Conservation (phyloP, 2,113 vertebrate species). For the Cyprinus carpio region DNA sequence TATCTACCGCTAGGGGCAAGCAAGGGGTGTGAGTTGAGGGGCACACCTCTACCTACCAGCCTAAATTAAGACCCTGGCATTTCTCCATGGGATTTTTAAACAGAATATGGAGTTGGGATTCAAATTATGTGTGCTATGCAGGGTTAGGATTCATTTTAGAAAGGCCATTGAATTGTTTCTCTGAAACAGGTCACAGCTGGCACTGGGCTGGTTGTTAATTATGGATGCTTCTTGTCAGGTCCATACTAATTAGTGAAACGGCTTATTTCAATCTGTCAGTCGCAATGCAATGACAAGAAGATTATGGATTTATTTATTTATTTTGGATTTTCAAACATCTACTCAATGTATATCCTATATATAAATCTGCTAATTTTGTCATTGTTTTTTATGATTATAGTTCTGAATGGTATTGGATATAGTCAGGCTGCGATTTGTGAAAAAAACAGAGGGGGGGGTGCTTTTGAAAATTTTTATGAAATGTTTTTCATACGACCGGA, state of each 20-base stretch:
- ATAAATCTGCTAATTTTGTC: not conserved
- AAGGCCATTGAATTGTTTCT: not conserved
- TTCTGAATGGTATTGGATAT: not conserved
- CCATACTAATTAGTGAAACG: not conserved
- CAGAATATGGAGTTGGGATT: not conserved
- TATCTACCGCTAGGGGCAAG: not conserved
- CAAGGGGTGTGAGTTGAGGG: not conserved
- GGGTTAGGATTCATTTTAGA: not conserved
- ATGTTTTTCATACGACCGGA: too few relatives aligned
- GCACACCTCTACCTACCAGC: constrained; percentile 10
- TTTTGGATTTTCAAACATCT: not conserved
- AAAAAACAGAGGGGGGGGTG: too few relatives aligned
- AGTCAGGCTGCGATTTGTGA: too few relatives aligned
- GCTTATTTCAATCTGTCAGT: constrained; percentile 4
- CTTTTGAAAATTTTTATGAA: too few relatives aligned
- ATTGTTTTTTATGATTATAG: not conserved
- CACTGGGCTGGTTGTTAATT: not conserved
- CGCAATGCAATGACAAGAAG: not conserved
- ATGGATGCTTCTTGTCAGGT: not conserved
- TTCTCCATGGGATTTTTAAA: constrained; percentile 26
- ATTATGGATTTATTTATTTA: not conserved
- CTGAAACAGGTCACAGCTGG: not conserved
- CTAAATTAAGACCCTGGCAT: constrained; percentile 64
- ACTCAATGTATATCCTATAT: not conserved
- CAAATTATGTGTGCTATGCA: not conserved